A percentile compares a stretch with the other conserved stretches of the same genome.
These are phyloP conservation scores for Aplidium turbinatum DNA, from an alignment of 23 tunicate species.

Conservation along the genomic window DNA sequence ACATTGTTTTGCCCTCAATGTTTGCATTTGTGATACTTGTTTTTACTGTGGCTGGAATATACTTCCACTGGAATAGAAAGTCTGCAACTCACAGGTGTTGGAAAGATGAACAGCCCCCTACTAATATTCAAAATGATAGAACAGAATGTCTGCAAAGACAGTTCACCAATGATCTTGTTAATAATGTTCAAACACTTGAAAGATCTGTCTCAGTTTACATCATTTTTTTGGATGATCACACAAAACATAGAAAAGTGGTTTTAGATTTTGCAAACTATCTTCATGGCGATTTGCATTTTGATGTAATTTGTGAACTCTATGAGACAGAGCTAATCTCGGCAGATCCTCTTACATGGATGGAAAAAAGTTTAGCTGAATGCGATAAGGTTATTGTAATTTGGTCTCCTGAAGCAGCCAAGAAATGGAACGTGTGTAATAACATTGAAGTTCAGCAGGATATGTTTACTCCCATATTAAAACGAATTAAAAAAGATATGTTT, in stretches of 20 bases:
- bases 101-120: too few relatives aligned
- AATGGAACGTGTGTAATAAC: slow-evolving; percentile 7
- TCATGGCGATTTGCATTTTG: slow-evolving; percentile 60
- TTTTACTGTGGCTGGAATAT: too few relatives aligned
- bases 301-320: slow-evolving; percentile 45
- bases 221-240: slow-evolving; percentile 56
- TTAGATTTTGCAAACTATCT: slow-evolving; percentile 58
- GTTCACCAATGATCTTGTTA: too few relatives aligned
- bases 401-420: slow-evolving; percentile 32
- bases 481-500: slow-evolving; percentile 39
- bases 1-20: too few relatives aligned
- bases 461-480: slow-evolving; percentile 48
- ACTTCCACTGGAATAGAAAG: too few relatives aligned
- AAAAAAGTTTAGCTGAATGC: slow-evolving; percentile 20
- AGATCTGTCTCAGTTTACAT: too few relatives aligned
- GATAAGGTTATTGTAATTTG: slow-evolving; percentile 55
- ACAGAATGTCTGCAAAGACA: too few relatives aligned
- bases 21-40: too few relatives aligned
- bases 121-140: too few relatives aligned
- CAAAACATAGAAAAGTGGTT: slow-evolving; percentile 45
- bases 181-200: too few relatives aligned
- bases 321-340: neutral
- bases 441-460: slow-evolving; percentile 4
- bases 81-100: too few relatives aligned
- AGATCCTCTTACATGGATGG: slow-evolving; percentile 48